Conservation (phyloP, 1,140 invertebrate species). For the Heliconius eleuchia region DNA sequence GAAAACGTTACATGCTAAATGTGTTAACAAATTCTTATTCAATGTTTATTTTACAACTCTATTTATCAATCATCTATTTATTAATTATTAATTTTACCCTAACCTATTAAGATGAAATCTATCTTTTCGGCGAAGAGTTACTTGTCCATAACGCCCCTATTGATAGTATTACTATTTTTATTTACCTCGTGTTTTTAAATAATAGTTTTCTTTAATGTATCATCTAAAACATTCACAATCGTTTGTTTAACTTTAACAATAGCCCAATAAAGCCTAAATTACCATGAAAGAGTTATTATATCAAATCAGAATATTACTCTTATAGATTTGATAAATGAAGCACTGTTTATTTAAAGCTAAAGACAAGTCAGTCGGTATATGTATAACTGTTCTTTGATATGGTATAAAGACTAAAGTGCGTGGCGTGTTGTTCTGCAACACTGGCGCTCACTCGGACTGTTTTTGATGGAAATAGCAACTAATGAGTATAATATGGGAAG, state of each 20-base stretch:
- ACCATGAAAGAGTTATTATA: neutral
- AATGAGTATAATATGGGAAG: slow-evolving; percentile 45
- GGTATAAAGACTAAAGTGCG: slow-evolving; percentile 11
- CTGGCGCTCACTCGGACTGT: slow-evolving; percentile 1
- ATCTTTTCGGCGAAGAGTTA: no score
- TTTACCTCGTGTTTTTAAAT: neutral
- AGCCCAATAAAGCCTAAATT: neutral
- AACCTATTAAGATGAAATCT: no score
- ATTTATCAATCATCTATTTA: no score
- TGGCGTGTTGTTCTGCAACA: slow-evolving; percentile 23
- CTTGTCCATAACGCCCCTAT: no score
- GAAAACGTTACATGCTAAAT: neutral
- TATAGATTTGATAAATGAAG: slow-evolving; percentile 14
- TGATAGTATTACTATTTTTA: no score
- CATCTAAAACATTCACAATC: neutral
- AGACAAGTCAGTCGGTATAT: slow-evolving; percentile 14
- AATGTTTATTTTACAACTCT: no score
- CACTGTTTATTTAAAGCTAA: slow-evolving; percentile 6
- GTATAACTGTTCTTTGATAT: slow-evolving; percentile 19
- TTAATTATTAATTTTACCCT: no score
- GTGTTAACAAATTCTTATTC: no score
- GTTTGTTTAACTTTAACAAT: neutral
- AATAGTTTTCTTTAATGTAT: neutral
- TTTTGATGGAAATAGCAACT: slow-evolving; percentile 53
- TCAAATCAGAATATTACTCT: slow-evolving; percentile 5